Evolutionary conservation across 2,888 invertebrate genomes (phyloP).

Genomic region (Rotaria magnacalcarata): DNA sequence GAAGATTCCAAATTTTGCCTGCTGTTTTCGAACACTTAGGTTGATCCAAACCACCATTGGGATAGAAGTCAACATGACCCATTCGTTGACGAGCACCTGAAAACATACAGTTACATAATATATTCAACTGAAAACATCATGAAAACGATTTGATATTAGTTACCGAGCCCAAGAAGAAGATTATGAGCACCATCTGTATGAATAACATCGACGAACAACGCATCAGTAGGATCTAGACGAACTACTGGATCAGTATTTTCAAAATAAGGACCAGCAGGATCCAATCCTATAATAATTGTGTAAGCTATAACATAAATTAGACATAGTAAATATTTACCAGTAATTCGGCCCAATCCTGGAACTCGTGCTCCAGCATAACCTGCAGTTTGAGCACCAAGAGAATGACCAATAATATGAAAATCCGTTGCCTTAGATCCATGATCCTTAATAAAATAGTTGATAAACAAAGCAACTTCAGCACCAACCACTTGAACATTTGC

Average conservation of each 20-base stretch:
- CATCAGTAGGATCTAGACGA: slow-evolving; percentile 76
- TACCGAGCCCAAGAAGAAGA: slow-evolving; percentile 45
- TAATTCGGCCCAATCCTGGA: slow-evolving; percentile 43
- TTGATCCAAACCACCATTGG: slow-evolving; percentile 58
- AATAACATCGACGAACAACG: slow-evolving; percentile 80
- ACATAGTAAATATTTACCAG: background rate
- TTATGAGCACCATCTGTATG: slow-evolving; percentile 71
- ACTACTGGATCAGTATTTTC: slow-evolving; percentile 75
- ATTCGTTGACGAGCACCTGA: slow-evolving; percentile 48
- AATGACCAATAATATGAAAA: slow-evolving; percentile 47
- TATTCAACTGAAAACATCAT: background rate
- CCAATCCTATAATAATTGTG: slow-evolving; percentile 60
- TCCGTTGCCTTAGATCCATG: slow-evolving; percentile 34
- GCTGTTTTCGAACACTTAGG: slow-evolving; percentile 55
- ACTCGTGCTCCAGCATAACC: slow-evolving; percentile 46
- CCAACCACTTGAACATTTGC: slow-evolving; percentile 47
- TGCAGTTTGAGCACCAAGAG: slow-evolving; percentile 47
- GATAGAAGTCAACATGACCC: slow-evolving; percentile 59
- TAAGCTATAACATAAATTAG: no score
- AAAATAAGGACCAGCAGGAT: slow-evolving; percentile 84
- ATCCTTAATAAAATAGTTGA: slow-evolving; percentile 41
- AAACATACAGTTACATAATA: background rate
- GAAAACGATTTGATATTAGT: background rate
- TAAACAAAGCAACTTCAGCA: slow-evolving; percentile 44
- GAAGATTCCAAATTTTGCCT: slow-evolving; percentile 38